phyloP scores from a whole-genome alignment of 2,113 vertebrate genomes.

The Halcyon malimbica region DNA sequence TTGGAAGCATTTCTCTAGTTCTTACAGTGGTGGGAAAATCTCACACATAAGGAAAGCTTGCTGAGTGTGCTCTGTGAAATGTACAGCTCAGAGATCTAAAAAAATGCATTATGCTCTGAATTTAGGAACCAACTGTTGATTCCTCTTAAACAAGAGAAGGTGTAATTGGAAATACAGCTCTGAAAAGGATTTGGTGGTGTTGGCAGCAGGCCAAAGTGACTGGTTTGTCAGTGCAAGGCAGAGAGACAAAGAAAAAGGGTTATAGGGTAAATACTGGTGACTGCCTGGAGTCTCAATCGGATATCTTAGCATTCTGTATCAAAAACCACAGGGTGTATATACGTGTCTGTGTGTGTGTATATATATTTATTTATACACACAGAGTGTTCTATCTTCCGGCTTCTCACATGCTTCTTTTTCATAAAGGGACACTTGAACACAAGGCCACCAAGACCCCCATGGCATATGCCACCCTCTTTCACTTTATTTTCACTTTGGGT shows the following conservation, averaged over 20 bases:
- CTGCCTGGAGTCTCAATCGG: neutral
- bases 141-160: neutral
- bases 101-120: neutral
- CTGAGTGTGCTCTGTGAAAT: neutral
- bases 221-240: neutral
- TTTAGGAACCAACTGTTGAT: neutral
- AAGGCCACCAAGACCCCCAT: neutral
- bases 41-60: neutral
- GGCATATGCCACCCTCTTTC: neutral
- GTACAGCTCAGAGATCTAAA: neutral
- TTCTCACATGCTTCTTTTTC: neutral
- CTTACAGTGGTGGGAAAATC: neutral
- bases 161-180: neutral
- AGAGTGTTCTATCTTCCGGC: neutral
- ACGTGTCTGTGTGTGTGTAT: too few relatives aligned
- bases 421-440: neutral
- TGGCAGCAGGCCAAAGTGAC: neutral
- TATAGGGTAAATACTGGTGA: neutral
- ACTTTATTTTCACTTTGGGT: neutral
- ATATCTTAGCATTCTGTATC: neutral
- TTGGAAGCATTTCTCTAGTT: neutral
- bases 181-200: neutral
- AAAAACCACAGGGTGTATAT: neutral
- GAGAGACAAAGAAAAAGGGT: neutral
- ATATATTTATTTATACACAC: neutral